Evolutionary conservation across 2,888 invertebrate species (phyloP).

Genomic region (Pharmacophagus antenor): DNA sequence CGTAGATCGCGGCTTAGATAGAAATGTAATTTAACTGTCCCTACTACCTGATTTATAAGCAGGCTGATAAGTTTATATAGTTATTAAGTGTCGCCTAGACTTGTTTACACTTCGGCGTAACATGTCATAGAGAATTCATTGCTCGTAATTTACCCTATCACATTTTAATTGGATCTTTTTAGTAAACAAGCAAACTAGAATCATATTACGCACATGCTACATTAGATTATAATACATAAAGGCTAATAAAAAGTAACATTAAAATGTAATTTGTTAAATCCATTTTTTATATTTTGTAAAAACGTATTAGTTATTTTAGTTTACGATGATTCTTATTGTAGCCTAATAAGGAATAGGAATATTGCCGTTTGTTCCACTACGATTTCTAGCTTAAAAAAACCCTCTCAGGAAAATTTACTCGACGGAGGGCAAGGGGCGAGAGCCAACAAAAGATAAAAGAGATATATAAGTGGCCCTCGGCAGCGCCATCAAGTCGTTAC

Average conservation of each 20-base stretch:
- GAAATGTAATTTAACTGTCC: constrained; percentile 70
- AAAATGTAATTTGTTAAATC: too few relatives aligned
- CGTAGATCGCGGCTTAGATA: constrained; percentile 65
- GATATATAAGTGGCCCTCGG: constrained; percentile 80
- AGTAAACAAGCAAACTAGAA: constrained; percentile 6
- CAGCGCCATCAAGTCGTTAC: constrained; percentile 80
- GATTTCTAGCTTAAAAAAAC: constrained; percentile 56
- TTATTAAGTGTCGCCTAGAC: constrained; percentile 34
- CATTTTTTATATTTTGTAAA: not conserved
- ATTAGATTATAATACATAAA: not conserved
- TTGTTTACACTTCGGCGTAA: constrained; percentile 18
- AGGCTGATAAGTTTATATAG: constrained; percentile 62
- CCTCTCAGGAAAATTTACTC: constrained; percentile 59
- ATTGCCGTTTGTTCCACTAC: constrained; percentile 40
- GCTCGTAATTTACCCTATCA: constrained; percentile 8
- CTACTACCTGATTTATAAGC: constrained; percentile 57
- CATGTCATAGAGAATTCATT: constrained; percentile 15
- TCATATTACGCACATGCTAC: not conserved
- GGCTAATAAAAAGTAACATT: not conserved
- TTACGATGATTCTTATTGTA: not conserved
- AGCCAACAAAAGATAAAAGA: constrained; percentile 78
- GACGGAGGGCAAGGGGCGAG: constrained; percentile 66
- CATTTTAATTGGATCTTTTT: constrained; percentile 10
- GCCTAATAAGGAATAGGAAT: not conserved
- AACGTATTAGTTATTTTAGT: not conserved